Evolutionary conservation across 2,888 invertebrate species (phyloP).

Genomic region (Diploptera punctata): DNA sequence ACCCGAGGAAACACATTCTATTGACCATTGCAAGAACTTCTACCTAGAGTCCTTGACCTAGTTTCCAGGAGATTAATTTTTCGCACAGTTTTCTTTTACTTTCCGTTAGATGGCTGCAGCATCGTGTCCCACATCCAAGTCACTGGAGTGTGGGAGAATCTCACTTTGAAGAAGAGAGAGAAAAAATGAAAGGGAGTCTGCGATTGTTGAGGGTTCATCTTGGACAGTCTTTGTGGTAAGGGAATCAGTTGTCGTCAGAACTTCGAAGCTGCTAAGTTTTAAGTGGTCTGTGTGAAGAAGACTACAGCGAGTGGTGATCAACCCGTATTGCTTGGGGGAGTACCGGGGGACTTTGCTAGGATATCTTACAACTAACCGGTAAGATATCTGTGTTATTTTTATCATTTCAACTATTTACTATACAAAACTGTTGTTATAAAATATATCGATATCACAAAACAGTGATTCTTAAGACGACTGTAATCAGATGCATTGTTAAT

Average conservation of each 20-base stretch:
- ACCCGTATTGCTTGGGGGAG: no score
- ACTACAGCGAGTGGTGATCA: no score
- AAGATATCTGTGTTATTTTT: background rate
- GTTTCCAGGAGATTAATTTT: background rate
- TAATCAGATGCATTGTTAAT: no score
- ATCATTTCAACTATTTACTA: no score
- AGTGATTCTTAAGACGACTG: no score
- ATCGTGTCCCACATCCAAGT: conserved; percentile 8
- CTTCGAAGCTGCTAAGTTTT: background rate
- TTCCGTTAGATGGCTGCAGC: background rate
- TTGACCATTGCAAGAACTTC: background rate
- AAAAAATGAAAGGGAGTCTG: conserved; percentile 37
- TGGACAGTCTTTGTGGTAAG: background rate
- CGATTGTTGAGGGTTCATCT: conserved; percentile 31
- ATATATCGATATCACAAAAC: no score
- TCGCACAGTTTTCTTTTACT: background rate
- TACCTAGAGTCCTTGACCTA: conserved; percentile 9
- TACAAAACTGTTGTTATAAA: no score
- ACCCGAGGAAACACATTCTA: background rate
- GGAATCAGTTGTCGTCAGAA: conserved; percentile 5
- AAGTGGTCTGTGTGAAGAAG: background rate
- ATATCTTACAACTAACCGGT: background rate
- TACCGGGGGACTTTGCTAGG: background rate
- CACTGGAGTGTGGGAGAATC: background rate
- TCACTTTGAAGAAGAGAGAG: background rate